Percentiles rank a stretch among this genome's conserved stretches.
phyloP scores from a whole-genome alignment of 2,888 invertebrate genomes.

The Agonum fuliginosum region DNA sequence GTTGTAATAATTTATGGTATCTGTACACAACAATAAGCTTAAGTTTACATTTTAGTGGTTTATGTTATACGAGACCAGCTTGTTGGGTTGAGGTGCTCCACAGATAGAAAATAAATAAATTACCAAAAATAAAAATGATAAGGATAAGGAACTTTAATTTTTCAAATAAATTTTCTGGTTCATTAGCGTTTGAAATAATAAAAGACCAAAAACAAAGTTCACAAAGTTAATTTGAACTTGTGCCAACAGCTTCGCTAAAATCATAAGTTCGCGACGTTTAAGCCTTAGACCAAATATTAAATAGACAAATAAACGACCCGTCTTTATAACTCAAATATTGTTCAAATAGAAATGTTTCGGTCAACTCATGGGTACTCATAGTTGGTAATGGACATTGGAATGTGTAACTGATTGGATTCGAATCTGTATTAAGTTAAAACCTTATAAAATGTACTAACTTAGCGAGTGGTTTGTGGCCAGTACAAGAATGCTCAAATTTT shows the following conservation, averaged over 20 bases:
- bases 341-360: too few species aligned
- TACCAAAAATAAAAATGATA: not conserved
- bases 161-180: not conserved
- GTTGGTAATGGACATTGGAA: too few species aligned
- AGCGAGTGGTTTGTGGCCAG: too few species aligned
- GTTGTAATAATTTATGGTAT: conserved; percentile 40
- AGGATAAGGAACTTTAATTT: too few species aligned
- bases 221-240: not conserved
- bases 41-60: conserved; percentile 36
- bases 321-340: not conserved
- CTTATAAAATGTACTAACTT: too few species aligned
- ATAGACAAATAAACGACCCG: not conserved
- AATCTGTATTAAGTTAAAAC: too few species aligned
- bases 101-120: not conserved
- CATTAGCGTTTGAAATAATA: not conserved
- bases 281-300: too few species aligned
- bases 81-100: conserved; percentile 32
- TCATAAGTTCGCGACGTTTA: too few species aligned
- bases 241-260: too few species aligned
- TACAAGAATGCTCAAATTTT: too few species aligned
- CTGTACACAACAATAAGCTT: conserved; percentile 60
- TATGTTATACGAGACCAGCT: conserved; percentile 10
- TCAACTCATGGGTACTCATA: too few species aligned
- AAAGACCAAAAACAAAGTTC: not conserved
- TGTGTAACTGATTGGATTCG: too few species aligned